Evolutionary conservation across 2,888 invertebrate species (phyloP).

Genomic region (Ophraella communa): DNA sequence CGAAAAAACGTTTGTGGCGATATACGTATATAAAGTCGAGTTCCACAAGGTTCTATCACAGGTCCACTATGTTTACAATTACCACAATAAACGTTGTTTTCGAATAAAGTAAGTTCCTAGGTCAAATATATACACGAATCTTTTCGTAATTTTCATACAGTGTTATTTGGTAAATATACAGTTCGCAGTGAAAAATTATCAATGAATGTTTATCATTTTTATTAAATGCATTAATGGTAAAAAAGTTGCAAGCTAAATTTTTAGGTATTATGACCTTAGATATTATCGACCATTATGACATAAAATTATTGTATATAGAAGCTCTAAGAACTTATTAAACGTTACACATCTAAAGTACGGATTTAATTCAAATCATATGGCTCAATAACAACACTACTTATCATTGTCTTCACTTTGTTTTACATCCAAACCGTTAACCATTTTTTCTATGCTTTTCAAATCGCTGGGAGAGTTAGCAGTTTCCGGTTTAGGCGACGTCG

Average conservation of each 20-base stretch:
- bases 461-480: conserved; percentile 75
- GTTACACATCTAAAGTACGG: conserved; percentile 33
- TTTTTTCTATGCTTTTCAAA: conserved; percentile 95
- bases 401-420: conserved; percentile 65
- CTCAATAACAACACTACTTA: conserved; percentile 47
- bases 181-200: no score
- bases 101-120: conserved; percentile 4
- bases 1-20: conserved; percentile 14
- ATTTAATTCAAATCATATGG: conserved; percentile 32
- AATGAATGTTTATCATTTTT: no score
- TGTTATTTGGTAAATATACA: no score
- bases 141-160: no score
- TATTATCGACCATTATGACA: no score
- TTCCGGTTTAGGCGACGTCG: conserved; percentile 63
- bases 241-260: no score
- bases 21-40: conserved; percentile 12
- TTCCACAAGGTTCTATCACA: conserved; percentile 41
- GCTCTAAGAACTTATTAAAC: conserved; percentile 2
- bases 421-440: conserved; percentile 95
- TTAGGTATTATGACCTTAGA: no score
- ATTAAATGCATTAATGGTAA: no score
- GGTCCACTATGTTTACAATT: conserved; percentile 32
- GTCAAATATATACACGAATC: not conserved
- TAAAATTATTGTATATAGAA: not conserved
- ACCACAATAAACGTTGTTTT: conserved; percentile 13